phyloP scores from a whole-genome alignment of 2,888 invertebrate genomes.

The Platypus cylindrus region DNA sequence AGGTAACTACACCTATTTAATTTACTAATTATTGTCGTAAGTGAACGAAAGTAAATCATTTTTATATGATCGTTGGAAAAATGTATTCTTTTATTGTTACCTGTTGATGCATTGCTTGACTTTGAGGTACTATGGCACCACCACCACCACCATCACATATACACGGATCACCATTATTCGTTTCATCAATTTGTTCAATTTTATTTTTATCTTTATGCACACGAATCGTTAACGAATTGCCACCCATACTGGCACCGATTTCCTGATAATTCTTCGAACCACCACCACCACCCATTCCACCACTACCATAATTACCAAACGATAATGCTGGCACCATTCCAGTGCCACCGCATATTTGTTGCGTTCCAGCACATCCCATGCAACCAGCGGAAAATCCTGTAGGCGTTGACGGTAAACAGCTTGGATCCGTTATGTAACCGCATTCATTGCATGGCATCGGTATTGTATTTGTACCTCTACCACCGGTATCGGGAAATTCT shows the following conservation, averaged over 20 bases:
- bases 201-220: conserved; percentile 45
- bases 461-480: too few relatives aligned
- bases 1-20: too few relatives aligned
- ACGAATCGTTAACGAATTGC: conserved; percentile 51
- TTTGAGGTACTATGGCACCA: neutral
- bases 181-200: conserved; percentile 33
- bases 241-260: conserved; percentile 52
- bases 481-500: too few relatives aligned
- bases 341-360: neutral
- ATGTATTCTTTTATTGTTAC: neutral
- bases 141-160: conserved; percentile 7
- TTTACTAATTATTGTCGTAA: too few relatives aligned
- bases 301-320: neutral
- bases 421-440: conserved; percentile 15
- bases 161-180: conserved; percentile 8
- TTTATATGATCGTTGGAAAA: too few relatives aligned
- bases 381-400: neutral
- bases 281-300: neutral
- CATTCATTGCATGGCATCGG: conserved; percentile 20
- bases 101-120: conserved; percentile 1
- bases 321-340: neutral
- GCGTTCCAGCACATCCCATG: neutral
- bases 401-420: conserved; percentile 8
- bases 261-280: conserved; percentile 43
- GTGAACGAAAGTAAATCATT: too few relatives aligned